Conservation (phyloP, 2,113 vertebrate genomes). For the Patagioenas fasciata region DNA sequence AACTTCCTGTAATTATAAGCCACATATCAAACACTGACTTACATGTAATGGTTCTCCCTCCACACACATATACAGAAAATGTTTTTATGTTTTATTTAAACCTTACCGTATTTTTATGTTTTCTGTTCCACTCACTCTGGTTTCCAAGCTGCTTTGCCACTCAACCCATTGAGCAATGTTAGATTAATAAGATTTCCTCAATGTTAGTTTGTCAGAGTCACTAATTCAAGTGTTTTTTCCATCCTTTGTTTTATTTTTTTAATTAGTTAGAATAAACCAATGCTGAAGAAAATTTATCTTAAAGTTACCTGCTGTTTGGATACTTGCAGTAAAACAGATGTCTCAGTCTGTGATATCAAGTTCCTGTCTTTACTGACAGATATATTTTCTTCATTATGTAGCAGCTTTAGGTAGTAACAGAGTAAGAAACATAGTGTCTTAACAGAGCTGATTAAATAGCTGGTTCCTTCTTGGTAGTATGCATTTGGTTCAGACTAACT, state of each 20-base stretch:
- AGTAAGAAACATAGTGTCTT: neutral
- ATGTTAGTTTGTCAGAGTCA: constrained; percentile 40
- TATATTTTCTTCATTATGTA: neutral
- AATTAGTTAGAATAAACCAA: neutral
- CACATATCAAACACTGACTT: constrained; percentile 66
- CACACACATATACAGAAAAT: constrained; percentile 17
- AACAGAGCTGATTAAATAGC: neutral
- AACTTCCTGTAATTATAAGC: constrained; percentile 74
- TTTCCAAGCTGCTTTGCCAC: constrained; percentile 54
- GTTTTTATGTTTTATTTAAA: constrained; percentile 80
- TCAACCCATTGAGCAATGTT: constrained; percentile 53
- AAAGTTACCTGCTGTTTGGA: neutral
- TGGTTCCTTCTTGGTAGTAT: neutral
- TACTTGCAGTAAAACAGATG: neutral
- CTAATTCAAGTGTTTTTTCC: neutral
- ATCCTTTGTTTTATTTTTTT: neutral
- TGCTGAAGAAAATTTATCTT: neutral
- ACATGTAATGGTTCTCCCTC: neutral
- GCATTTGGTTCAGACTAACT: neutral
- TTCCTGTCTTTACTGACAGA: neutral
- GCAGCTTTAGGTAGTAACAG: neutral
- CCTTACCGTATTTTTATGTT: constrained; percentile 41
- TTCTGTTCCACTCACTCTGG: constrained; percentile 28
- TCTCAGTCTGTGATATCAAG: neutral
- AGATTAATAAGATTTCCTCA: constrained; percentile 48